Evolutionary conservation across 2,113 vertebrate genomes (phyloP), one percentile per base, ranked within the genome.

Genomic region (Nasalis larvatus): DNA sequence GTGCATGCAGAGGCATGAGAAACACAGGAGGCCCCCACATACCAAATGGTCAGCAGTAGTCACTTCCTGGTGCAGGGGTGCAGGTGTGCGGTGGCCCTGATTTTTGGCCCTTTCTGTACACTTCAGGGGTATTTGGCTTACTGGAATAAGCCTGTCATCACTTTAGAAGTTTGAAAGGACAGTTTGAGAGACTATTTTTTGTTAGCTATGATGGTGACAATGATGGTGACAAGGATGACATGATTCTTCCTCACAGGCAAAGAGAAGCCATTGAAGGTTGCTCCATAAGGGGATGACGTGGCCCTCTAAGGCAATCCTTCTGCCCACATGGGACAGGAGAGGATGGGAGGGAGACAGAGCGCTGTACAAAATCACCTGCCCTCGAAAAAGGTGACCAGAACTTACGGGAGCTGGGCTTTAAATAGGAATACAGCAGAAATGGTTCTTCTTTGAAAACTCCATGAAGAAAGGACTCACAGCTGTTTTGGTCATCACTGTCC

Each of bases 21-120:
- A 69, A 42, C 4, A 14, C 1, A 4, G 63, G 60, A 74, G 35
- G 7, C 30, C 9, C 42, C 42, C 0, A 30, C 20, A 21, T 6
- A 6, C 40, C 52, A 23, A 17, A 21, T 0, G 0, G 23, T 21
- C 52, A 32, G 32, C 82, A 32, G 4, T 2, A 9, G 6, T 10
- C 47, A 25, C 58, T 35, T 47, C 45, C 52, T 3, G 27, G 17
- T 0, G 0, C 12, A 49, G 10, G 23, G 49, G 66, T 20, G 12
- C 60, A 12, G 56, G 68, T 7, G 2, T 25, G 9, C 4, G 18
- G 7, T 13, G 40, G 20, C 23, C 37, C 35, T 0, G 8, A 77
- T 6, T n/a, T 16, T 21, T 8, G 4, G 18, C 35, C 21, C 69
- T 5, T 9, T 8, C 68, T 49, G 27, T 23, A 17, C 30, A 27